These are phyloP conservation scores for Chrysocyon brachyurus DNA, from an alignment of 2,797 vertebrate genomes.

Conservation along the genomic window DNA sequence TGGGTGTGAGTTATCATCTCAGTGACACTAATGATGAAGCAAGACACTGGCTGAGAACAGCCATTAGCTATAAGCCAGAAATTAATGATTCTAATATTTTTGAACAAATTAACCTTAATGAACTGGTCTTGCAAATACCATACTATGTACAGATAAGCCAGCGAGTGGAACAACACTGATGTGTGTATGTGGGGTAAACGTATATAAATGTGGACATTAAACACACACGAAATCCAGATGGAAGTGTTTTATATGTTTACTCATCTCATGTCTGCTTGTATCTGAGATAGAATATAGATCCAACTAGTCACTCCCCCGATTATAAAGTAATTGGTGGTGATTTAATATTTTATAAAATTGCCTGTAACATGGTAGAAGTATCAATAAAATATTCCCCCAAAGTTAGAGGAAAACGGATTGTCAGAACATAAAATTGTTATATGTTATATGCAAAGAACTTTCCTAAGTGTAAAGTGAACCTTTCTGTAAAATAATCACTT, in stretches of 20 bases:
- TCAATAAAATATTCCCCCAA: conserved; percentile 35
- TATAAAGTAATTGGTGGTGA: conserved; percentile 31
- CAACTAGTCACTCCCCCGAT: neutral
- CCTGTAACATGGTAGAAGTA: neutral
- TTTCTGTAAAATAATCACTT: conserved; percentile 21
- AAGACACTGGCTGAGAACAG: conserved; percentile 96
- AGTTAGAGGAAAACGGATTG: conserved; percentile 7
- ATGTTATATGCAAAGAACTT: conserved; percentile 1
- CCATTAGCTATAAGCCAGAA: conserved; percentile 96
- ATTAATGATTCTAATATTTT: conserved; percentile 99
- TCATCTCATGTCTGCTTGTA: neutral
- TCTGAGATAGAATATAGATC: neutral
- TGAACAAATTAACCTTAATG: conserved; percentile 94
- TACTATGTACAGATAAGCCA: conserved; percentile 88
- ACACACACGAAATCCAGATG: conserved; percentile 65
- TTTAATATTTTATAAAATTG: conserved; percentile 53
- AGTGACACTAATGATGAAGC: conserved; percentile 99
- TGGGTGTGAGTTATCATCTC: conserved; percentile 99
- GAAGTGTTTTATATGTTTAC: conserved; percentile 27
- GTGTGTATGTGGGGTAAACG: conserved; percentile 67
- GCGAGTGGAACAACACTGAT: conserved; percentile 83
- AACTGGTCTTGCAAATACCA: conserved; percentile 91
- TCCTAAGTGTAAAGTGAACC: neutral
- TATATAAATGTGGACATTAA: conserved; percentile 54
- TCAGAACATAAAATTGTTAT: conserved; percentile 36